Percentiles rank a stretch among this genome's conserved stretches.
Evolutionary conservation across 2,888 invertebrate genomes (phyloP).

Genomic region (Horisme vitalbata): DNA sequence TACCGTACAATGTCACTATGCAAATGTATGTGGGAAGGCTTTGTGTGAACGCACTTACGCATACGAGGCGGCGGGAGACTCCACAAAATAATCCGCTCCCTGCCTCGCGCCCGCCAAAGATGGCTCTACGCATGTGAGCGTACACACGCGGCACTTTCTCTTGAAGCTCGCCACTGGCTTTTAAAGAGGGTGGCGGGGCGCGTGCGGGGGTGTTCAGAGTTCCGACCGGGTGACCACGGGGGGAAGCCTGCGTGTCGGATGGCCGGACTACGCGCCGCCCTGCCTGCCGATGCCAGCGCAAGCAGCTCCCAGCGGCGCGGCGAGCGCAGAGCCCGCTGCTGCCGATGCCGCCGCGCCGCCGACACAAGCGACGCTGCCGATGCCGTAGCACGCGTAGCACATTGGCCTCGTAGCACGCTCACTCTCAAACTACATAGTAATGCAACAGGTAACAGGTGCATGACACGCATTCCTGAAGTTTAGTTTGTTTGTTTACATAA

Average conservation of each 20-base stretch:
- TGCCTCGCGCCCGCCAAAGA: slow-evolving; percentile 69
- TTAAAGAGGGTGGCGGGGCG: slow-evolving; percentile 76
- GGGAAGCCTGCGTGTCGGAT: slow-evolving; percentile 54
- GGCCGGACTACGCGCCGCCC: slow-evolving; percentile 56
- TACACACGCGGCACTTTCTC: slow-evolving; percentile 83
- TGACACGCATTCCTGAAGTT: too few species aligned
- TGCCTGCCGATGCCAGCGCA: slow-evolving; percentile 42
- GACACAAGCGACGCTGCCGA: slow-evolving; percentile 8
- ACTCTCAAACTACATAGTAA: not conserved
- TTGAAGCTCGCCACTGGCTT: slow-evolving; percentile 84
- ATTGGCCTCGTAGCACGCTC: slow-evolving; percentile 7
- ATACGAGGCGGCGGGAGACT: slow-evolving; percentile 72
- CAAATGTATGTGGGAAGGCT: slow-evolving; percentile 81
- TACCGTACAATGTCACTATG: slow-evolving; percentile 82
- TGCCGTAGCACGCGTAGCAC: slow-evolving; percentile 1
- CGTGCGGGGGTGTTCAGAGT: slow-evolving; percentile 68
- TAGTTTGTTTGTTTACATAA: too few species aligned
- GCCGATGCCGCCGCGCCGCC: slow-evolving; percentile 19
- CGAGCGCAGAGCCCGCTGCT: slow-evolving; percentile 18
- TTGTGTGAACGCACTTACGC: slow-evolving; percentile 81
- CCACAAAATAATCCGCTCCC: slow-evolving; percentile 73
- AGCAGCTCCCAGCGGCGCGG: slow-evolving; percentile 18
- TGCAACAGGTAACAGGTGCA: too few species aligned
- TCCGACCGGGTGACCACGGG: slow-evolving; percentile 84
- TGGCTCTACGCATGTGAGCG: slow-evolving; percentile 79